Evolutionary conservation across 2,797 vertebrate species (phyloP), one percentile per base, ranked within the genome.

Genomic region (Pangasius macronema): DNA sequence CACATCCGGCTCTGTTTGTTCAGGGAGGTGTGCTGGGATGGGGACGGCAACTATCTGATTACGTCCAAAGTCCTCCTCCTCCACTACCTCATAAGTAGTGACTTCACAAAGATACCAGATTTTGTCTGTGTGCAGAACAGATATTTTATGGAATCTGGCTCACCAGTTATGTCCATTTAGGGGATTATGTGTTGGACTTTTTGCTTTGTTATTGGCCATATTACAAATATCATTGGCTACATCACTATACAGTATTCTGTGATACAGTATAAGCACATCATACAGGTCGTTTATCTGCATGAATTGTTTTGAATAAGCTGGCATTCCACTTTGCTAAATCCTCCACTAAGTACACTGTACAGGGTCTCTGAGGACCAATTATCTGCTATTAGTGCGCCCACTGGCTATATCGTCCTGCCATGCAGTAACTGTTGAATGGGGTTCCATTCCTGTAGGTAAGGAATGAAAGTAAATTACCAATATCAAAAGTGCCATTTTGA

Each of bases 1-100:
- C 42, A 87, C 82, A 79, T 87, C 46, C 65, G 61, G 65, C 70
- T 85, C 67, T 88, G 88, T 91, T 89, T 90, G 81, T 70, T 83
- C 57, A 90, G 86, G 86, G 91, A 88, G 87, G 80, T 86, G 83
- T 83, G 46, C 82, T 86, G 76, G 65, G 67, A 86, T 76, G 61
- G 36, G 49, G 81, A 89, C 61, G 49, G 82, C 30, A 85, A 73
- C 49, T 59, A 87, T 90, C 88, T 86, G 67, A 89, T 85, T 89
- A 83, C 83, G 55, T 85, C 33, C 86, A 36, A 76, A 72, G 36
- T 84, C 51, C 76, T 87, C 80, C 84, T 89, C 55, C 87, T 88
- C 77, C 85, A 83, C 70, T 85, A 61, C 49, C 82, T 77, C 55
- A 67, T 68, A 42, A 42, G 42, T 42, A n/a, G 30, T 55, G 83